Evolutionary conservation across 2,888 invertebrate species (phyloP), one percentile per base, ranked within the genome.

Genomic region (Volucella bombylans): DNA sequence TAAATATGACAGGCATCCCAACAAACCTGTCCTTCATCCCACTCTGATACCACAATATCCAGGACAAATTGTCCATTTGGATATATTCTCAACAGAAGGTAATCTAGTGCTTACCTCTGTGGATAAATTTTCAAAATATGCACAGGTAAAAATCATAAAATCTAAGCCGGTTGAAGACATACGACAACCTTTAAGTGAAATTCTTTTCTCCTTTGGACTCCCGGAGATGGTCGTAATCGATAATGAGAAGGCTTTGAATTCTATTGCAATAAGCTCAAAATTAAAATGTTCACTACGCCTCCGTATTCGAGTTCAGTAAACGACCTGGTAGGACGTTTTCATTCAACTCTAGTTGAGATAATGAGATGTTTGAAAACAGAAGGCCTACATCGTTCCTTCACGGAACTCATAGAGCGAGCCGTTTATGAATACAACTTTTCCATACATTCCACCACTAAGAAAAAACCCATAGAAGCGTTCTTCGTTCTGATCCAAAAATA

Each of bases 311-410:
- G 72, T 14, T 18, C 55, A 15, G 78, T 71, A 4, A 79, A 82
- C 50, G 82, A 73, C 6, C 67, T 61, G 15, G 45, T 86, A n/a
- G 86, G 83, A 9, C 14, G 68, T 2, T 65, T 79, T 18, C 78
- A 83, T 10, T 79, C 74, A 0, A 76, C 76, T 10, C 47, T 81
- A 4, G 47, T 65, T 1, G 76, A 76, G 50, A 31, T 81, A 14
- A 49, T 71, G 11, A 62, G 76, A 12, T 69, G 64, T 10, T 12
- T 64, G 1, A 81, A 76, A 9, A 38, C 59, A 10, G 52, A 59
- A 18, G 18, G 18, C 1, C 18, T 18, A 18, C 18, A 18, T 18
- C 18, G 18, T 18, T 18, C 18, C 18, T 18, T 18, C 18, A 18
- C 18, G 18, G 18, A 18, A 18, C 18, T 18, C 1, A 18, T 18